phyloP scores from a whole-genome alignment of 2,113 vertebrate genomes.

The Nematolebias whitei region DNA sequence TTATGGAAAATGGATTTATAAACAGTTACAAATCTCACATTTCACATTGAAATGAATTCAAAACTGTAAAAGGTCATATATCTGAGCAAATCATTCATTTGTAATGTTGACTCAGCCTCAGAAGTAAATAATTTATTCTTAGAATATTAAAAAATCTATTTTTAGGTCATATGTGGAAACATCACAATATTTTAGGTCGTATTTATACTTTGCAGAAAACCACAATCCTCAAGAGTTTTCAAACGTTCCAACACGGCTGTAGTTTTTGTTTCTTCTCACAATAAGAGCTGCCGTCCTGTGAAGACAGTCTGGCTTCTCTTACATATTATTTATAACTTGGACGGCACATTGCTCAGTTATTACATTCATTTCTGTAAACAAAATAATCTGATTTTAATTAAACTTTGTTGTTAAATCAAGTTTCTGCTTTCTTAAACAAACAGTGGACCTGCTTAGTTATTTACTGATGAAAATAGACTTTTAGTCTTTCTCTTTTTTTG shows the following conservation, averaged over 20 bases:
- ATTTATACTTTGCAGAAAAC: not conserved
- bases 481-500: not conserved
- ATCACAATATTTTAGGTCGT: not conserved
- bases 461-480: not conserved
- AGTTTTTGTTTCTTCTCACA: not conserved
- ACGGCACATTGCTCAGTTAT: not conserved
- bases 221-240: not conserved
- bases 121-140: not conserved
- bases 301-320: not conserved
- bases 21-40: not conserved
- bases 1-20: no score
- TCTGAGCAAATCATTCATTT: no score
- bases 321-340: not conserved
- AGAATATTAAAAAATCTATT: not conserved
- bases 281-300: not conserved
- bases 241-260: not conserved
- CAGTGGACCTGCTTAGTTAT: not conserved
- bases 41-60: not conserved
- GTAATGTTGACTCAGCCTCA: not conserved
- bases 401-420: not conserved
- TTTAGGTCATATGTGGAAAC: not conserved
- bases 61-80: no score
- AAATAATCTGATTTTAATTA: conserved; percentile 23
- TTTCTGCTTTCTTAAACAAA: not conserved
- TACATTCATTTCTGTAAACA: not conserved